These are phyloP conservation scores for Eupleurogrammus muticus DNA, from an alignment of 2,797 vertebrate genomes.

Conservation along the genomic window DNA sequence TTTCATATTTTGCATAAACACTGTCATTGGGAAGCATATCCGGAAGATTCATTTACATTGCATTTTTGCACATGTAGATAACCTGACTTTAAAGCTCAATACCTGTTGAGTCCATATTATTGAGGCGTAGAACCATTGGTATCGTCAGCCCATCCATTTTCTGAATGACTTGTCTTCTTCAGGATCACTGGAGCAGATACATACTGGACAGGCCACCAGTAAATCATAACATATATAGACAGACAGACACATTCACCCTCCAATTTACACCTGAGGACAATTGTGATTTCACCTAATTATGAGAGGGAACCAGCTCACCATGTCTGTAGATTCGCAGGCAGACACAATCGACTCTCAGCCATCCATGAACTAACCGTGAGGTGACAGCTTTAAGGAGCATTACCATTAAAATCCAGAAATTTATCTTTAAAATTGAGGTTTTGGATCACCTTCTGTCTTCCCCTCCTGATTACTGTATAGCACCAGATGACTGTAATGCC, in stretches of 20 bases:
- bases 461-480: conserved; percentile 16
- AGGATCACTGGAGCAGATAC: conserved; percentile 1
- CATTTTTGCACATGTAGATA: background rate
- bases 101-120: background rate
- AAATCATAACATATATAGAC: no score
- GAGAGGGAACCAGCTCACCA: background rate
- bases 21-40: background rate
- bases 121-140: background rate
- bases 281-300: background rate
- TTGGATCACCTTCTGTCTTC: conserved; percentile 27
- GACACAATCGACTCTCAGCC: background rate
- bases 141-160: background rate
- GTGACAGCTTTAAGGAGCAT: conserved; percentile 18
- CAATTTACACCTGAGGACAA: background rate
- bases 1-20: background rate
- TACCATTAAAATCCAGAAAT: conserved; percentile 7
- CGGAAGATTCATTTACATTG: background rate
- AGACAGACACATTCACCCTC: background rate
- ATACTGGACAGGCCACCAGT: no score
- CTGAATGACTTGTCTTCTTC: conserved; percentile 1
- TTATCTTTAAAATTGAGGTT: conserved; percentile 7
- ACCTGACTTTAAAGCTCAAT: background rate
- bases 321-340: background rate
- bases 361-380: conserved; percentile 5
- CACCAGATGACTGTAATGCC: conserved; percentile 25